These are phyloP conservation scores for Odontesthes bonariensis DNA, from an alignment of 2,113 vertebrate species.

Conservation along the genomic window DNA sequence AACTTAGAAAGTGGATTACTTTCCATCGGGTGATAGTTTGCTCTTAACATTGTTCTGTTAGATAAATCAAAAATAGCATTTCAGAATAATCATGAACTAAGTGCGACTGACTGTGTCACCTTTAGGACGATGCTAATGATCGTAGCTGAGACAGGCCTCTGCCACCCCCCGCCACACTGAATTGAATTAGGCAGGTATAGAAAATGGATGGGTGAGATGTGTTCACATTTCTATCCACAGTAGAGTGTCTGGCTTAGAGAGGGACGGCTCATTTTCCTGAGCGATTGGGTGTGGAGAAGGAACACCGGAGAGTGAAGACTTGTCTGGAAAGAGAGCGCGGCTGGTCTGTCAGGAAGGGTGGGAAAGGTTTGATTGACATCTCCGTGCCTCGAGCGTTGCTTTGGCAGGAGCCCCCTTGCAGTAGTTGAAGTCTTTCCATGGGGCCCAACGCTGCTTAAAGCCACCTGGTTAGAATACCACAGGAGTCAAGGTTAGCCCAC, in stretches of 20 bases:
- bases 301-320: slow-evolving; percentile 21
- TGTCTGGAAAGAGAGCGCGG: slow-evolving; percentile 28
- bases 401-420: slow-evolving; percentile 7
- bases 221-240: background rate
- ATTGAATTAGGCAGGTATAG: no score
- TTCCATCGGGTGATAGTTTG: no score
- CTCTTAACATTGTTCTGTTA: no score
- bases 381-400: slow-evolving; percentile 27
- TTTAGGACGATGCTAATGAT: no score
- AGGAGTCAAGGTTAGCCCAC: slow-evolving; percentile 17
- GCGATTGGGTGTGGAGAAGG: background rate
- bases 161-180: no score
- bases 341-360: slow-evolving; percentile 46
- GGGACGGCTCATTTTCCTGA: slow-evolving; percentile 40
- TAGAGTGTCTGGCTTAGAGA: slow-evolving; percentile 20
- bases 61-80: no score
- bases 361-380: slow-evolving; percentile 62
- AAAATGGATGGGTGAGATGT: background rate
- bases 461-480: slow-evolving; percentile 35
- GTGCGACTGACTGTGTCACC: no score
- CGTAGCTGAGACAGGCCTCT: no score
- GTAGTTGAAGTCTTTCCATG: slow-evolving; percentile 35
- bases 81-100: no score
- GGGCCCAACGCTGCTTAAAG: slow-evolving; percentile 41
- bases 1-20: background rate